phyloP scores from a whole-genome alignment of 1,140 invertebrate genomes.

The Prorops nasuta region DNA sequence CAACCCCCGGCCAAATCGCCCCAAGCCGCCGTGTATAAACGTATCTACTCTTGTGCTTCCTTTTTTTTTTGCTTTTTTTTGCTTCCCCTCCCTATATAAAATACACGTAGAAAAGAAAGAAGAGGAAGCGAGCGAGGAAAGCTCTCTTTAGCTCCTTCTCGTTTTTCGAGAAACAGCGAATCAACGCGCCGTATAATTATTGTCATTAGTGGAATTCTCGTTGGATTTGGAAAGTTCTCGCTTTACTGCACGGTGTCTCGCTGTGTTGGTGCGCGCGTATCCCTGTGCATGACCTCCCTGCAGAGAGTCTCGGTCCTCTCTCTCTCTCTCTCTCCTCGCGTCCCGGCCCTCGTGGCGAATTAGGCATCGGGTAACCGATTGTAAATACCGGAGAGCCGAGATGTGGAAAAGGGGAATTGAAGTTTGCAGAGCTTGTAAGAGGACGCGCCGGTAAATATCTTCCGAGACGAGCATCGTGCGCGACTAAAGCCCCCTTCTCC shows the following conservation, averaged over 20 bases:
- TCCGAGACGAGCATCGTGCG: conserved; percentile 22
- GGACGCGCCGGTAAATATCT: conserved; percentile 36
- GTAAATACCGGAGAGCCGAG: conserved; percentile 30
- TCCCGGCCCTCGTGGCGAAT: conserved; percentile 19
- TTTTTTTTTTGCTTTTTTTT: conserved; percentile 2
- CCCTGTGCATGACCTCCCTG: too few species aligned
- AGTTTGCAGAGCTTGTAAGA: conserved; percentile 37
- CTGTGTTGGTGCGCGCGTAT: too few species aligned
- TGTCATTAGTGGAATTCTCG: too few species aligned
- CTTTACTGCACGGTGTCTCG: too few species aligned
- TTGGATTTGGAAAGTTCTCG: too few species aligned
- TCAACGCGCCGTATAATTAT: too few species aligned
- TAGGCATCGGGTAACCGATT: conserved; percentile 39
- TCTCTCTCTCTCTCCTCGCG: neutral
- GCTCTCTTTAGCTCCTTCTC: too few species aligned
- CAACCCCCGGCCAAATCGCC: conserved; percentile 22
- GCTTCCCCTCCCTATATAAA: conserved; percentile 14
- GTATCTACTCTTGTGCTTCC: neutral
- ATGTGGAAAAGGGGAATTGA: conserved; percentile 31
- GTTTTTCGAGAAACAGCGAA: too few species aligned
- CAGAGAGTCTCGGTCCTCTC: neutral
- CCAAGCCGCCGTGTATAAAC: too few species aligned
- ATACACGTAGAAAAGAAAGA: too few species aligned
- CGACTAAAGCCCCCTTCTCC: neutral
- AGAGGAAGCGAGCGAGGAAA: too few species aligned